Base-by-base conservation (phyloP, 2,797 vertebrate species). In the Chaunax sp. region DNA sequence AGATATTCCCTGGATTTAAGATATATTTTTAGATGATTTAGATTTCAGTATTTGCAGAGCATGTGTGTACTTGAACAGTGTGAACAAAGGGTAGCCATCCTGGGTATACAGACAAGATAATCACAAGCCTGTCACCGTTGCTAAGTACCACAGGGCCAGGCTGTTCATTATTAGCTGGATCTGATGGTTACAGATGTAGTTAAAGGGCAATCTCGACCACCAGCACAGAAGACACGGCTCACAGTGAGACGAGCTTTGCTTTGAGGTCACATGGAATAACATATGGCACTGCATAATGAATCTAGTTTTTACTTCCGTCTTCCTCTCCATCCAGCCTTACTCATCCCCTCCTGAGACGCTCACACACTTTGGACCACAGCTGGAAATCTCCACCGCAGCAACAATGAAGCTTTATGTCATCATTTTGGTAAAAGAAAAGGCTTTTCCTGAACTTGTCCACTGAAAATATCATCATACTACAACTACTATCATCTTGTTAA, bases 231-330 rank as follows among this genome's bases (percentile, higher is more conserved):
- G 1, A 57, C 14, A 6, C 41, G 19, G 30, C n/a, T n/a, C n/a
- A n/a, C n/a, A n/a, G n/a, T n/a, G n/a, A n/a, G 14, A 49, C 16
- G 1, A 10, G 28, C 26, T 50, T 37, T 57, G 20, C 40, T 47
- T 46, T 66, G 37, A 65, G 22, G 22, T 33, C 56, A 25, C 22
- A 18, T 52, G 16, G 19, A 4, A 6, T 3, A 51, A 63, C 62
- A 67, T 57, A 49, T 63, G 64, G 60, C 28, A 9, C 46, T 11
- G 47, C 60, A 63, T 77, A 53, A 77, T 78, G 6, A 58, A 72
- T 72, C 20, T 37, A 11, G 50, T 64, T 64, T 18, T 20, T 18
- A 4, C 26, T 37, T 33, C 35, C 38, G 15, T 0, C 15, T 12
- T 49, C 23, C 13, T 59, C 15, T 25, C 20, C 28, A 16, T 51